Percentiles rank a stretch among this genome's conserved stretches.
Conservation (phyloP, 2,888 invertebrate genomes). For the Caenorhabditis japonica region DNA sequence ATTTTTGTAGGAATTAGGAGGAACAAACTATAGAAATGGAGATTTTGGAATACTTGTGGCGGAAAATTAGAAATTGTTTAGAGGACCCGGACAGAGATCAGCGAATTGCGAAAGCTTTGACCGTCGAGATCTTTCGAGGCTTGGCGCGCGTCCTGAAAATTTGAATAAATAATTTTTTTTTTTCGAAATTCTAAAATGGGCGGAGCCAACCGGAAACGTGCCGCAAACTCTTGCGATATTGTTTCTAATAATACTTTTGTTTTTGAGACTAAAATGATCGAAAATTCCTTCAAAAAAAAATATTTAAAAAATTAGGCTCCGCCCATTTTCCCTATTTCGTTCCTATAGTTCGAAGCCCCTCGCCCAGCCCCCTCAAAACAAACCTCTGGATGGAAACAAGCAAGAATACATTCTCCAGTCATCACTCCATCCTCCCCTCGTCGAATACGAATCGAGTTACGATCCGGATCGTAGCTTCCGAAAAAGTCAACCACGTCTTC, state of each 20-base stretch:
- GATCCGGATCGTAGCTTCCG: conserved; percentile 50
- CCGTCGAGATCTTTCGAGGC: conserved; percentile 32
- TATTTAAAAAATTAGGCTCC: too few species aligned
- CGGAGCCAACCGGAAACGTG: too few species aligned
- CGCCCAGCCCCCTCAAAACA: too few species aligned
- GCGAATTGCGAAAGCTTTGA: conserved; percentile 10
- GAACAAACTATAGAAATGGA: background rate
- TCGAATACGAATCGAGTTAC: conserved; percentile 56
- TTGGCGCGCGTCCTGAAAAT: conserved; percentile 27
- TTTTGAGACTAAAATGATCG: too few species aligned
- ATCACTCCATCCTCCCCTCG: conserved; percentile 47
- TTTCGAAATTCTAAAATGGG: too few species aligned
- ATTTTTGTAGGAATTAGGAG: background rate
- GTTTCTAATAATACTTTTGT: too few species aligned
- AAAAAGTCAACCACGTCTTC: conserved; percentile 60
- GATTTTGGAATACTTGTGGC: background rate
- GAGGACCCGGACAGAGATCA: conserved; percentile 7
- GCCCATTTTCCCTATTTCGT: too few species aligned
- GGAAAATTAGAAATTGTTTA: background rate
- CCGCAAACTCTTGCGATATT: too few species aligned
- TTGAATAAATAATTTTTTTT: too few species aligned
- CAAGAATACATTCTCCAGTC: conserved; percentile 65
- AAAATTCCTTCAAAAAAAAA: too few species aligned
- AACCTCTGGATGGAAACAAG: conserved; percentile 43
- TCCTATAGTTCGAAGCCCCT: too few species aligned